Evolutionary conservation across 2,888 invertebrate genomes (phyloP), one percentile per base, ranked within the genome.

Genomic region (Euplexia lucipara): DNA sequence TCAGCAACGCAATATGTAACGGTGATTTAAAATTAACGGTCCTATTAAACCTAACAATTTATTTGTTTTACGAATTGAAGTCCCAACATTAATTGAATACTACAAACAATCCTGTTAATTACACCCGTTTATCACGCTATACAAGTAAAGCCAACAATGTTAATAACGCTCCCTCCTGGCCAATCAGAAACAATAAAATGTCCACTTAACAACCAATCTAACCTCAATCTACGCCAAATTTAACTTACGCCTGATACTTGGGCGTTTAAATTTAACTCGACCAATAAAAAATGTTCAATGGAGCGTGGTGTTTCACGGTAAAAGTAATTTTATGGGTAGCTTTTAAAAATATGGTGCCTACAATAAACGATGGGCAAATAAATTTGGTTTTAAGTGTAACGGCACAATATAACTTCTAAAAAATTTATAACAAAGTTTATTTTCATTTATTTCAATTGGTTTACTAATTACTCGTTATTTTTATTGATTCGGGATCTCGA

Each of bases 231-330:
- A 54, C 64, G 60, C 44, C 51, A 75, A 76, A 81, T 74, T 68
- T 69, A 67, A 81, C 82, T 75, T 73, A 79, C 49, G 59, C 41
- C 34, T 49, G 8, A 49, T 65, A 64, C 47, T 66, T 34, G 42
- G 35, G 1, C n/a, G 48, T 57, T 74, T 60, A 64, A 60, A 64
- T 70, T 75, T 75, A 70, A 74, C 49, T 30, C 9, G 34, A 14
- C 56, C 68, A 60, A 75, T 81, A 78, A 79, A 66, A 79, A 79
- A 69, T 69, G 69, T 78, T 70, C 73, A 70, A 63, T 75, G 71
- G 70, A 56, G 44, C 71, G 58, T 58, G 47, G 20, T 51, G 30
- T 70, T 78, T 53, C n/a, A 60, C 51, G 57, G 60, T 64, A 30
- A 52, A 71, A 48, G 60, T 73, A 34, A 66, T 67, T 81, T 80